These are phyloP conservation scores for Onchidella celtica DNA, from an alignment of 2,888 invertebrate species.

Conservation along the genomic window DNA sequence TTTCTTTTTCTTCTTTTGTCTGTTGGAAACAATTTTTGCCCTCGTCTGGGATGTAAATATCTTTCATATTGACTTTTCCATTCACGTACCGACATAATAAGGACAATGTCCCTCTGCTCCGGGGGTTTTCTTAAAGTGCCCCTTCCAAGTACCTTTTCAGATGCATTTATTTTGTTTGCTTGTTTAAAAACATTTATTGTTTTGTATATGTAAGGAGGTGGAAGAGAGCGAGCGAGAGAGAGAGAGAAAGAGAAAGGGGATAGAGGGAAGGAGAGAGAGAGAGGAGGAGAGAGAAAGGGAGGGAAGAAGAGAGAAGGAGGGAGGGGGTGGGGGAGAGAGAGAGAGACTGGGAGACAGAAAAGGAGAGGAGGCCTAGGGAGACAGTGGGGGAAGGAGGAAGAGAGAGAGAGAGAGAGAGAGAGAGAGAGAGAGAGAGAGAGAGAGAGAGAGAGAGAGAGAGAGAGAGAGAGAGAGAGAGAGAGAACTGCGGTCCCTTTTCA, in stretches of 20 bases:
- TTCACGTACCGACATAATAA: too few species aligned
- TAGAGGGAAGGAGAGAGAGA: neutral
- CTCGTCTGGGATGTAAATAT: too few species aligned
- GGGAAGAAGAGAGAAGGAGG: constrained; percentile 7
- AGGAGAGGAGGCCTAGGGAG: neutral
- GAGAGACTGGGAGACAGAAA: constrained; percentile 22
- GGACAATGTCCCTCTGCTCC: too few species aligned
- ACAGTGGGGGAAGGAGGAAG: neutral
- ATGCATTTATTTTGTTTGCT: too few species aligned
- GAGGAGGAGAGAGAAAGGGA: constrained; percentile 10
- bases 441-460: constrained; percentile 9
- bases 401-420: constrained; percentile 17
- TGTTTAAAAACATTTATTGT: too few species aligned
- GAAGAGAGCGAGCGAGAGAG: neutral
- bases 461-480: constrained; percentile 8
- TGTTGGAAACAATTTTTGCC: too few species aligned
- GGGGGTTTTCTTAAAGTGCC: too few species aligned
- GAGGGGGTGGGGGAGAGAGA: constrained; percentile 25
- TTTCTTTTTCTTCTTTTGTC: too few species aligned
- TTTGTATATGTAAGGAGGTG: too few species aligned
- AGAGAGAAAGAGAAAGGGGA: neutral
- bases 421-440: constrained; percentile 18
- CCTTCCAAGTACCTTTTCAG: too few species aligned
- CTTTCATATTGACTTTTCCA: too few species aligned
- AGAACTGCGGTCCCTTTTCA: too few species aligned